Conservation (phyloP, 1,140 invertebrate species). For the Carposina sasakii region DNA sequence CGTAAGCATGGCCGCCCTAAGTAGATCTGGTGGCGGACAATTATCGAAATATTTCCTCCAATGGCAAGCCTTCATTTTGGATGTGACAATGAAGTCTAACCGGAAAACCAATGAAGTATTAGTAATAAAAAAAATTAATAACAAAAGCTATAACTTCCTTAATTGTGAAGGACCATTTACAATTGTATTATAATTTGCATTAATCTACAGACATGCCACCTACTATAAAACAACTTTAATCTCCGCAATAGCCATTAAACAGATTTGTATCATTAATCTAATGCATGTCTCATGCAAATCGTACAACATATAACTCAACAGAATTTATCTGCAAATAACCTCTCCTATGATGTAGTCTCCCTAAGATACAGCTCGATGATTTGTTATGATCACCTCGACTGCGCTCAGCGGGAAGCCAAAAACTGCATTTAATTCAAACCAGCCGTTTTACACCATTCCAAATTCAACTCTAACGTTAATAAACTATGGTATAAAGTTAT, state of each 20-base stretch:
- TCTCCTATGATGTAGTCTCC: conserved; percentile 25
- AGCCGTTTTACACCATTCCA: conserved; percentile 23
- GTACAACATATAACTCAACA: background rate
- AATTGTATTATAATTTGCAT: background rate
- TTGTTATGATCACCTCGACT: conserved; percentile 57
- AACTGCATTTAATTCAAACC: conserved; percentile 40
- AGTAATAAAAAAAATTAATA: too few relatives aligned
- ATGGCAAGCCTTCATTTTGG: too few relatives aligned
- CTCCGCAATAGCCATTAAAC: background rate
- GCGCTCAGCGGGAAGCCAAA: conserved; percentile 50
- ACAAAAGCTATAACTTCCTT: too few relatives aligned
- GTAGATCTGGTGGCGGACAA: too few relatives aligned
- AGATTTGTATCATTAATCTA: background rate
- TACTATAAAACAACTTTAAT: background rate
- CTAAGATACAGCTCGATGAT: conserved; percentile 44
- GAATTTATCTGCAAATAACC: background rate
- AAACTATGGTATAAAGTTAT: conserved; percentile 20
- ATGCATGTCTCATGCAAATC: background rate
- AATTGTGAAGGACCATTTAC: too few relatives aligned
- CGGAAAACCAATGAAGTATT: too few relatives aligned
- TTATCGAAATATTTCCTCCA: too few relatives aligned
- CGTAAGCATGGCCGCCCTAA: too few relatives aligned
- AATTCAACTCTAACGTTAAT: conserved; percentile 30
- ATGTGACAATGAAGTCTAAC: too few relatives aligned
- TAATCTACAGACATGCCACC: background rate